Evolutionary conservation across 2,113 vertebrate species (phyloP).

Genomic region (Cyprinodon brontotheroides): DNA sequence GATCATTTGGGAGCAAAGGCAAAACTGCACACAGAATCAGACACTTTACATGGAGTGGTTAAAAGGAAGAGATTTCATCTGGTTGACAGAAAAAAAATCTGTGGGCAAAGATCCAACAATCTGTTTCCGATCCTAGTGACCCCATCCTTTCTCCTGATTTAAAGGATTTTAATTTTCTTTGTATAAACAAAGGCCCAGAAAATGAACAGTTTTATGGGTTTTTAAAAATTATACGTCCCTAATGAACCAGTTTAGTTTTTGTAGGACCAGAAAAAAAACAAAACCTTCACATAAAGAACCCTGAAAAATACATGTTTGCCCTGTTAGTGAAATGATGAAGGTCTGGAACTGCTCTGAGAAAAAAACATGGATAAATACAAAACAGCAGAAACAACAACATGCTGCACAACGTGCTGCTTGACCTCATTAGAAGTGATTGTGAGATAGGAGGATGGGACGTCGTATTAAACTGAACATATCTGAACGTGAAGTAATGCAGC

Average conservation of each 20-base stretch:
- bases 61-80: background rate
- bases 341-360: constrained; percentile 1
- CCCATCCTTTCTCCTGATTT: background rate
- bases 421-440: constrained; percentile 10
- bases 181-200: background rate
- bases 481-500: background rate
- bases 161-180: background rate
- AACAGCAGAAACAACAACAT: constrained; percentile 20
- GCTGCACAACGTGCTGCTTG: constrained; percentile 27
- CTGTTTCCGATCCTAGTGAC: background rate
- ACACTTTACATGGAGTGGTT: constrained; percentile 33
- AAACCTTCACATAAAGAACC: constrained; percentile 1
- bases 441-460: background rate
- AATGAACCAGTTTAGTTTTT: background rate
- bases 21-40: constrained; percentile 50
- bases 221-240: background rate
- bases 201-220: background rate
- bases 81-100: constrained; percentile 2
- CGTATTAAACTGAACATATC: background rate
- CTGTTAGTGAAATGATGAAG: constrained; percentile 3
- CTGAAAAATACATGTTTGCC: background rate
- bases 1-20: constrained; percentile 42
- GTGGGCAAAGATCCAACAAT: background rate
- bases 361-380: constrained; percentile 55
- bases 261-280: background rate